Conservation (phyloP, 2,113 vertebrate genomes). For the Rhinoderma darwinii region DNA sequence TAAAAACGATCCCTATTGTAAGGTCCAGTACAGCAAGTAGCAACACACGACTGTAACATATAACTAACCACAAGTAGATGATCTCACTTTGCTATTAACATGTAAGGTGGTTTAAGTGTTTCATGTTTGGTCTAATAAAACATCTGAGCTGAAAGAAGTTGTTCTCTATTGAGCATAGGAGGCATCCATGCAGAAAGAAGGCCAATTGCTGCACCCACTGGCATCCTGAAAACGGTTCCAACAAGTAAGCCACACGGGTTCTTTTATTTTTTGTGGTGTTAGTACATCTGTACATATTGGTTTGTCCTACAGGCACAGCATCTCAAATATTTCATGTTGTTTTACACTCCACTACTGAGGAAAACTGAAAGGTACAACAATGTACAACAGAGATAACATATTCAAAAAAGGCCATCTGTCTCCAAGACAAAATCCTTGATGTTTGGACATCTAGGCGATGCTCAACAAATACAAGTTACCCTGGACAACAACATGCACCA, state of each 20-base stretch:
- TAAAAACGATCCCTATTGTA: constrained; percentile 1
- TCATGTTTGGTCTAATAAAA: background rate
- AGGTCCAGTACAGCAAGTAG: background rate
- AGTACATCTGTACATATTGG: background rate
- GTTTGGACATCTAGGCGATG: too few relatives aligned
- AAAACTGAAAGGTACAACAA: too few relatives aligned
- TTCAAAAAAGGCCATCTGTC: too few relatives aligned
- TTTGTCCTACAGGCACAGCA: background rate
- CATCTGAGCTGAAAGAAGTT: background rate
- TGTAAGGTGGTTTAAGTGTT: background rate
- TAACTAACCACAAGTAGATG: background rate
- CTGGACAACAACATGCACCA: too few relatives aligned
- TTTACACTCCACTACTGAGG: too few relatives aligned
- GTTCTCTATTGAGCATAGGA: background rate
- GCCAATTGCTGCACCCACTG: background rate
- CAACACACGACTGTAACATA: background rate
- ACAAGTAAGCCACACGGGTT: background rate
- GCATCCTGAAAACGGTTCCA: background rate
- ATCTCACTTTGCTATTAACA: background rate
- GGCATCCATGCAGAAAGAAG: background rate
- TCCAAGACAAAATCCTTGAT: too few relatives aligned
- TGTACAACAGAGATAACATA: too few relatives aligned
- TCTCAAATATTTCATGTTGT: background rate
- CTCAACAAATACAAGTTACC: too few relatives aligned
- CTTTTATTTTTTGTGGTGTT: background rate